Base-by-base conservation (phyloP, 2,797 vertebrate genomes). In the Acanthurus tractus region DNA sequence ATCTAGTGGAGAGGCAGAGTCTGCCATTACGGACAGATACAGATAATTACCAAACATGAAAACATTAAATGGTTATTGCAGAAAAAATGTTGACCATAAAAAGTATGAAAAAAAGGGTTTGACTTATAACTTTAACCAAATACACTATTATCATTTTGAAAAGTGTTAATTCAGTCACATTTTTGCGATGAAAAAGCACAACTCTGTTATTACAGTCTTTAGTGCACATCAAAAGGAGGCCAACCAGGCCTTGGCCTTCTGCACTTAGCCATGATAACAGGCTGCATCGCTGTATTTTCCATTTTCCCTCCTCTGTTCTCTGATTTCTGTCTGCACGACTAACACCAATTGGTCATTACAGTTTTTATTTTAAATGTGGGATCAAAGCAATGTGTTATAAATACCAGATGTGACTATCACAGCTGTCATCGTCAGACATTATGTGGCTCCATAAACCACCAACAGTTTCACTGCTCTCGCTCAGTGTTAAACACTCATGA, bases 311-410 rank as follows among this genome's bases (percentile, higher is more conserved):
- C 48, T 71, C 54, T 57, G 59, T 86, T 72, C 78, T 86, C 77
- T 61, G 78, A 82, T 85, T 88, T 84, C 83, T 83, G 83, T 82
- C 71, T 79, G 76, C 70, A 45, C 68, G 22, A 63, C 70, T 67
- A 81, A 81, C 89, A 87, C 81, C 84, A 77, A 79, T 86, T 68
- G 79, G 54, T 85, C 66, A 78, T 88, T 86, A 76, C 53, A 78
- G 65, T 49, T 74, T 84, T 85, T 80, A 70, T 82, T 86, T 86
- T 79, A 80, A 83, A 86, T 65, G 1, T 4, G 8, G 73, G 78
- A 87, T 92, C 86, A 92, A 92, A 92, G 89, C 64, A 20, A 69
- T 18, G 70, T 53, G 61, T 90, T 86, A 92, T 86, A 83, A 89
- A 87, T 84, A 74, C 89, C 89, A 92, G 88, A 91, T 93, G 90